phyloP scores from a whole-genome alignment of 2,797 vertebrate species.

The Lepus townsendii region DNA sequence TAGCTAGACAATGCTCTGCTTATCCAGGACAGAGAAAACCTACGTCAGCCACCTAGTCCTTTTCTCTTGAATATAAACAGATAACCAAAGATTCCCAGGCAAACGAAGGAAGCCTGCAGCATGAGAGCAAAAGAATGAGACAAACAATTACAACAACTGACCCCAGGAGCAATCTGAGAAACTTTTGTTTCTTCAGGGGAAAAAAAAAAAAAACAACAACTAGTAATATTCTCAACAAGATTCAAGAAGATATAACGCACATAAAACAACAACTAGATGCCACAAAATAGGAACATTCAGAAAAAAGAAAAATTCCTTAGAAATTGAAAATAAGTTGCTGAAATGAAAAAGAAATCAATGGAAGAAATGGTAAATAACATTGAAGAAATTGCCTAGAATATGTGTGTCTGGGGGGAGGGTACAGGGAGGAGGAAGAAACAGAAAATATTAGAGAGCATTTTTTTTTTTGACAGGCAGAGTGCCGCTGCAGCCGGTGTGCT shows the following conservation, averaged over 20 bases:
- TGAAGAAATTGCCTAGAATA: constrained; percentile 30
- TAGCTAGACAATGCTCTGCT: constrained; percentile 39
- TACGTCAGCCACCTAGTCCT: not conserved
- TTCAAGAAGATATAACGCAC: constrained; percentile 38
- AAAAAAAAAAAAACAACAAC: not conserved
- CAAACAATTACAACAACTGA: constrained; percentile 55
- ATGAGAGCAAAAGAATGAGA: constrained; percentile 60
- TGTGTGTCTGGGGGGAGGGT: not conserved
- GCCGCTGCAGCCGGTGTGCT: no score
- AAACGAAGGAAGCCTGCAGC: constrained; percentile 58
- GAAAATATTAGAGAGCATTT: constrained; percentile 50
- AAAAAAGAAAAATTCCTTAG: constrained; percentile 48
- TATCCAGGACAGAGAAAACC: constrained; percentile 34
- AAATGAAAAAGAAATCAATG: constrained; percentile 22
- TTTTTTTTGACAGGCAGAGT: no score
- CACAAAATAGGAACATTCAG: not conserved
- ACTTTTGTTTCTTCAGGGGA: not conserved
- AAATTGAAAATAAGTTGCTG: constrained; percentile 61
- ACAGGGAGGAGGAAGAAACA: not conserved
- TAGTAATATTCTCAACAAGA: constrained; percentile 7
- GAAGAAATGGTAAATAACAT: constrained; percentile 31
- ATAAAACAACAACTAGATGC: constrained; percentile 49
- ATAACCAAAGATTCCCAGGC: not conserved
- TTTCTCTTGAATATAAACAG: constrained; percentile 58
- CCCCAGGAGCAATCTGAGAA: not conserved